A percentile compares a stretch with the other conserved stretches of the same genome.
Conservation (phyloP, 1,140 invertebrate genomes). For the Drosophila bipectinata region DNA sequence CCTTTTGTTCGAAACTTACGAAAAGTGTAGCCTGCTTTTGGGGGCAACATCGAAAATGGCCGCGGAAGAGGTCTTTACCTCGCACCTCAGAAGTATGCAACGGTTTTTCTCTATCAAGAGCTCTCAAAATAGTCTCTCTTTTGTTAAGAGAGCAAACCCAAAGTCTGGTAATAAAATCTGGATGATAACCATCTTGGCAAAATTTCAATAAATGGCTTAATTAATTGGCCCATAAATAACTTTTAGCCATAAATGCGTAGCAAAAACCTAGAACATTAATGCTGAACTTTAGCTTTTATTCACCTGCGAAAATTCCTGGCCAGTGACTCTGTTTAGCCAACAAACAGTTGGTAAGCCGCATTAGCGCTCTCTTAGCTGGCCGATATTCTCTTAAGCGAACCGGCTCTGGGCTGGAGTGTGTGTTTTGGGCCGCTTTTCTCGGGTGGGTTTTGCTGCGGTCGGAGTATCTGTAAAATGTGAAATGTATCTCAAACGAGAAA, state of each 20-base stretch:
- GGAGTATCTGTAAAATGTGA: background rate
- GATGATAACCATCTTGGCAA: constrained; percentile 1
- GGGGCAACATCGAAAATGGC: background rate
- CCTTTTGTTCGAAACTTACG: constrained; percentile 1
- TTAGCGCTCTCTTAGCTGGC: constrained; percentile 3
- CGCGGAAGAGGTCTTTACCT: no score
- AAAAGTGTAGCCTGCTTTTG: constrained; percentile 42
- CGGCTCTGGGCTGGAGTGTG: constrained; percentile 18
- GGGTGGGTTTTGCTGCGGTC: background rate
- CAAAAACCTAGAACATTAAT: constrained; percentile 1
- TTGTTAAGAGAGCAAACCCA: background rate
- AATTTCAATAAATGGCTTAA: constrained; percentile 17
- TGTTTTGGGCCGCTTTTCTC: constrained; percentile 1
- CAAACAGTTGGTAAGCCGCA: constrained; percentile 5
- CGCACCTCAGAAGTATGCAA: constrained; percentile 38
- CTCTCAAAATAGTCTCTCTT: background rate
- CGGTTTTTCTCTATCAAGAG: background rate
- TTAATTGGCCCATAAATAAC: constrained; percentile 31
- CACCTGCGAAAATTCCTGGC: constrained; percentile 17
- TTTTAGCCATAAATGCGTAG: constrained; percentile 7
- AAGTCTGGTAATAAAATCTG: constrained; percentile 12
- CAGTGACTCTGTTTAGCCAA: constrained; percentile 24
- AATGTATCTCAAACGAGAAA: constrained; percentile 57
- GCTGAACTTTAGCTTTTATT: background rate
- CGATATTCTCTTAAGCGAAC: constrained; percentile 12